Base-by-base conservation (phyloP, 2,113 vertebrate genomes). In the Butorides virescens region DNA sequence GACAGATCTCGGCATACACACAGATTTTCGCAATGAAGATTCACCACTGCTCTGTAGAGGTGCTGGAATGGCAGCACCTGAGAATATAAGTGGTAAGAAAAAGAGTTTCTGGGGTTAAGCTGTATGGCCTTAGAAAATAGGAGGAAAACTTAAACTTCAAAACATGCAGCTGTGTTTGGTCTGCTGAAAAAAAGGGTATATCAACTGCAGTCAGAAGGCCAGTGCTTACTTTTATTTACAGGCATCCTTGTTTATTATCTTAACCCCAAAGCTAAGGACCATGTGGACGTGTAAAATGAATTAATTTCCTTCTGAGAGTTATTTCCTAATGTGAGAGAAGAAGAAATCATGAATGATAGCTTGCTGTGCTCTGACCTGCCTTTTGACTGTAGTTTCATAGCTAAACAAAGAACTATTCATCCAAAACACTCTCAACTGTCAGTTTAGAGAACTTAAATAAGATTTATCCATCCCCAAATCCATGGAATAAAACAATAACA, bases 191-290 rank as follows among this genome's bases (percentile, higher is more conserved):
- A 80, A 63, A 26, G 22, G 6, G 4, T 62, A 1, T 66, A 53
- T 59, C 25, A 47, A 11, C 29, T 67, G 55, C 47, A 63, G 50
- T 77, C 80, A 68, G 65, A 77, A 81, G 44, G 32, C 25, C 37
- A 74, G 36, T 68, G 25, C 44, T 93, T 91, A 20, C 34, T 94
- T 85, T 58, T 81, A 70, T 81, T 92, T 94, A 90, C 36, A 85
- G 53, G 9, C 13, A n/a, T 61, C 68, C 21, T 42, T 84, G 26
- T 74, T 91, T 77, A 44, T 63, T 88, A 44, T 71, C 76, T 89
- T 87, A 75, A 70, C 18, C 27, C 32, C 27, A 25, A 66, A 93
- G 56, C 36, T 58, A 79, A 83, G 37, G 46, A 37, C 37, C 76
- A 7, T 55, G 81, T 91, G 29, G 79, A 53, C 0, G 0, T 66